These are phyloP conservation scores for Brachionus paranguensis DNA, from an alignment of 1,140 invertebrate genomes.

Conservation along the genomic window DNA sequence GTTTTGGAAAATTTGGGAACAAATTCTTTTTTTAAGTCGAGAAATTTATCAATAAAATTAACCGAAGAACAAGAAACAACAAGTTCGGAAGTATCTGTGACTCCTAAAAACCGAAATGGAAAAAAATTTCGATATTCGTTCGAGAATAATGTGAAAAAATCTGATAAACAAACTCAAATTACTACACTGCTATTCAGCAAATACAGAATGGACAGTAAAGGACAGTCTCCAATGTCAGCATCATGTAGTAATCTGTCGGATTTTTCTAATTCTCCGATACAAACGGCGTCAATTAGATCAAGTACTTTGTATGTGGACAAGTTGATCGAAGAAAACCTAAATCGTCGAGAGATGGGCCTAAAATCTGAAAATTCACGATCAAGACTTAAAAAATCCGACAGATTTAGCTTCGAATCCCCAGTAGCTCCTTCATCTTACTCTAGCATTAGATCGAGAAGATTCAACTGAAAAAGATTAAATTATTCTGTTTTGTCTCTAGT, in stretches of 20 bases:
- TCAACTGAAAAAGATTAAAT: neutral
- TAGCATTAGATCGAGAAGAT: neutral
- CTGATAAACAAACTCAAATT: conserved; percentile 34
- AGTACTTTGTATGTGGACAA: neutral
- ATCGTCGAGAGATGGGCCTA: neutral
- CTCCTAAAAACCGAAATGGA: neutral
- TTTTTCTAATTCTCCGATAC: neutral
- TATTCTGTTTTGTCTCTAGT: neutral
- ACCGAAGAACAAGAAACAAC: neutral
- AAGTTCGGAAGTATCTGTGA: neutral
- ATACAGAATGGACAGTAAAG: neutral
- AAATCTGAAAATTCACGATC: neutral
- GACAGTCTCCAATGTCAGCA: neutral
- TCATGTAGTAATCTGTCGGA: conserved; percentile 29
- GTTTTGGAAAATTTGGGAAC: neutral
- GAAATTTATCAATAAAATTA: neutral
- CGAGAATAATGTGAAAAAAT: conserved; percentile 9
- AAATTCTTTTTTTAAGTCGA: neutral
- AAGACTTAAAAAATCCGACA: neutral
- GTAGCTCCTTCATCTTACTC: neutral
- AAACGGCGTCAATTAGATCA: neutral
- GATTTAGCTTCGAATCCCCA: conserved; percentile 5
- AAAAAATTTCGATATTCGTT: neutral
- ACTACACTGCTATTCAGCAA: neutral
- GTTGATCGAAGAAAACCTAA: neutral